These are phyloP conservation scores for Porites cylindrica DNA, from an alignment of 92 coral and sea anemone genomes.

Conservation along the genomic window DNA sequence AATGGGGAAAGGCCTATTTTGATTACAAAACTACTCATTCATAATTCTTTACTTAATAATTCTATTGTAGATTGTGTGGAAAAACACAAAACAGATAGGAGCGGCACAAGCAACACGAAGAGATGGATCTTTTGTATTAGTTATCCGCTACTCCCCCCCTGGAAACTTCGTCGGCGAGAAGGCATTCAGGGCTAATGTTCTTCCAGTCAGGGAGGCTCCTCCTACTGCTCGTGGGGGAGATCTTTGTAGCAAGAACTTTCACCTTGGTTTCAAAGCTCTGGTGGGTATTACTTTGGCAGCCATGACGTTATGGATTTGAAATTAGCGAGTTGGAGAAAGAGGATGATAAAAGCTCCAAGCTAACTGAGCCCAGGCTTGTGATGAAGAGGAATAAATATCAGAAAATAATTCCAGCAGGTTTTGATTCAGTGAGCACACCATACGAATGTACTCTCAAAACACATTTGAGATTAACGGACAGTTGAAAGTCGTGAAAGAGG, in stretches of 20 bases:
- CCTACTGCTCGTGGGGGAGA: constrained; percentile 1
- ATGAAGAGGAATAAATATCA: not conserved
- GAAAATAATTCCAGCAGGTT: not conserved
- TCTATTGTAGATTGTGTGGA: constrained; percentile 84
- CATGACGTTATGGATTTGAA: constrained; percentile 1
- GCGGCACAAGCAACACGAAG: constrained; percentile 71
- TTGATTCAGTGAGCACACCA: not conserved
- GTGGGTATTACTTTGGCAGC: not conserved
- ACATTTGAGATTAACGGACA: not conserved
- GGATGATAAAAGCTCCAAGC: not conserved
- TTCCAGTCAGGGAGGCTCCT: constrained; percentile 18
- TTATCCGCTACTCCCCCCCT: constrained; percentile 83
- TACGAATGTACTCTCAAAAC: not conserved
- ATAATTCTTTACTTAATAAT: not conserved
- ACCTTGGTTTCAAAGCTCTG: not conserved
- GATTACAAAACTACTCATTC: too few species aligned
- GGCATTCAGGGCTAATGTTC: constrained; percentile 64
- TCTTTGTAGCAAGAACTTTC: not conserved
- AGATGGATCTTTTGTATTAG: constrained; percentile 70
- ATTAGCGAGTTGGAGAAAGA: not conserved
- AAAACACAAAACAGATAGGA: constrained; percentile 77
- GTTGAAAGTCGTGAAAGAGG: not conserved
- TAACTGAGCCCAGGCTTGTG: not conserved
- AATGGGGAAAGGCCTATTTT: too few species aligned
- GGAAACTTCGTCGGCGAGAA: constrained; percentile 70